Conservation (phyloP, 2,888 invertebrate species). For the Margaritifera margaritifera region DNA sequence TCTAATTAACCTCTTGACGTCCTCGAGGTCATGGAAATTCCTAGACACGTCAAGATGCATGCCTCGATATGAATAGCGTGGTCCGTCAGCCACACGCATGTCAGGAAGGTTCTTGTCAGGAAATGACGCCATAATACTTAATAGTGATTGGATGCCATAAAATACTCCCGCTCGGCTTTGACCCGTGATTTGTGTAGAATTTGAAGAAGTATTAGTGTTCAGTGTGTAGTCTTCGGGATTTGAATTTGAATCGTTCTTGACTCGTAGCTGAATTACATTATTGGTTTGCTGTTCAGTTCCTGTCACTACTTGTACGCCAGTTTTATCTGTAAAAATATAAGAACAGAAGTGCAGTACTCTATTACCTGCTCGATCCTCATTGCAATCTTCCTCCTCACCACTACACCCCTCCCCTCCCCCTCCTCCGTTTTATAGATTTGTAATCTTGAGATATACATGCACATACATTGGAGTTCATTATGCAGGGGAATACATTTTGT, state of each 20-base stretch:
- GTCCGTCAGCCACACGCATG: not conserved
- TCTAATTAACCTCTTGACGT: constrained; percentile 47
- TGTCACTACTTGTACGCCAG: not conserved
- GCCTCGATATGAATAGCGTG: constrained; percentile 51
- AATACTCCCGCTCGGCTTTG: constrained; percentile 36
- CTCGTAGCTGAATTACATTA: not conserved
- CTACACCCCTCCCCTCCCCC: too few relatives aligned
- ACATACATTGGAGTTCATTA: too few relatives aligned
- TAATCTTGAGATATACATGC: too few relatives aligned
- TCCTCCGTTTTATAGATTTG: too few relatives aligned
- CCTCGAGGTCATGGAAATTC: constrained; percentile 56
- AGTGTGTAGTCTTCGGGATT: constrained; percentile 37
- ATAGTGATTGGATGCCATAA: constrained; percentile 47
- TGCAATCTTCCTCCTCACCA: too few relatives aligned
- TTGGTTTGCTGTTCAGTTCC: not conserved
- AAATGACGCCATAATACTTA: constrained; percentile 22
- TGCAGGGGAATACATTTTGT: too few relatives aligned
- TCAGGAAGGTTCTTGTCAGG: not conserved
- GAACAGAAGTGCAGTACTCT: too few relatives aligned
- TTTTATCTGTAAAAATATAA: too few relatives aligned
- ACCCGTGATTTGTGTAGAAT: constrained; percentile 33
- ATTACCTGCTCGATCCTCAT: too few relatives aligned
- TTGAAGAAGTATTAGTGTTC: constrained; percentile 17
- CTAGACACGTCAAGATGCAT: constrained; percentile 64
- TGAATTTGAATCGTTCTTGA: not conserved